A percentile compares a stretch with the other conserved stretches of the same genome.
Evolutionary conservation across 2,888 invertebrate species (phyloP).

Genomic region (Chrysotoxum bicinctum): DNA sequence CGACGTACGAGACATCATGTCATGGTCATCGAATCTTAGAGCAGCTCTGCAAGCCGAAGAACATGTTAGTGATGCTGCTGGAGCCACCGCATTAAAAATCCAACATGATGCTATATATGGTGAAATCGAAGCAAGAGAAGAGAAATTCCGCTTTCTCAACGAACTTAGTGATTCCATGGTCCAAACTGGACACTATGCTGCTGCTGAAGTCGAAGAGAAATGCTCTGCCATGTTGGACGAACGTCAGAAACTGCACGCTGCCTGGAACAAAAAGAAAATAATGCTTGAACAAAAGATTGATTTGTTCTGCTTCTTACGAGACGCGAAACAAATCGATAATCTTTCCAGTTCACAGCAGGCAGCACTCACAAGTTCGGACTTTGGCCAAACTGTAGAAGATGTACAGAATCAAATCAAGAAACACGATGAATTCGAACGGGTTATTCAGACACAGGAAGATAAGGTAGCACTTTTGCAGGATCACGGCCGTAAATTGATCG

Average conservation of each 20-base stretch:
- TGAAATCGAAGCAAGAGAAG: constrained; percentile 94
- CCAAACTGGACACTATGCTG: constrained; percentile 91
- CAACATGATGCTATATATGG: constrained; percentile 92
- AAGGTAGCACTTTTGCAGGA: constrained; percentile 90
- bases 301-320: constrained; percentile 95
- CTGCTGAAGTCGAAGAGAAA: constrained; percentile 90
- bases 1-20: constrained; percentile 92
- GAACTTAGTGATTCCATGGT: constrained; percentile 92
- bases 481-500: constrained; percentile 92
- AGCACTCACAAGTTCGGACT: constrained; percentile 87
- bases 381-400: constrained; percentile 92
- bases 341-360: constrained; percentile 94
- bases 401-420: constrained; percentile 95
- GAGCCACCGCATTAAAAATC: constrained; percentile 90
- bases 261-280: constrained; percentile 94
- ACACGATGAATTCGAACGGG: constrained; percentile 96
- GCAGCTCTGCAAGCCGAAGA: constrained; percentile 90
- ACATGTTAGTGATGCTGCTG: constrained; percentile 90
- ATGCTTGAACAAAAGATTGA: constrained; percentile 95
- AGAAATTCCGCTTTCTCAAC: constrained; percentile 88
- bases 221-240: constrained; percentile 90
- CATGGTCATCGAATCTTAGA: constrained; percentile 92
- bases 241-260: constrained; percentile 89
- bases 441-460: constrained; percentile 93
- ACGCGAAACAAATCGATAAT: constrained; percentile 95